These are phyloP conservation scores for Herminia tarsipennalis DNA, from an alignment of 2,888 invertebrate genomes.

Conservation along the genomic window DNA sequence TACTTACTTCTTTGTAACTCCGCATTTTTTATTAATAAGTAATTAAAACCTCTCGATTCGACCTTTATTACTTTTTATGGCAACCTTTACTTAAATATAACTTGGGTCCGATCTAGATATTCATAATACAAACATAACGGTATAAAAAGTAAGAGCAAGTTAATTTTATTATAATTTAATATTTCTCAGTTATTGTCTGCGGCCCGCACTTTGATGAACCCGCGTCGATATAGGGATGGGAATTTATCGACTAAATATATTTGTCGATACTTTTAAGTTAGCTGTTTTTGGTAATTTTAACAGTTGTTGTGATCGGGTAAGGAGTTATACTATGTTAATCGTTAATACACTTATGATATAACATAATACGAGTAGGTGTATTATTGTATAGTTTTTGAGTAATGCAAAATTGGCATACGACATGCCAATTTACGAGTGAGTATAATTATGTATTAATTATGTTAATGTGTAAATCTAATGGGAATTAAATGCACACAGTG, in stretches of 20 bases:
- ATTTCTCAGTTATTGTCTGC: slow-evolving; percentile 83
- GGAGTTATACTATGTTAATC: no score
- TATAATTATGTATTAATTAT: no score
- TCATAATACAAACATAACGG: slow-evolving; percentile 53
- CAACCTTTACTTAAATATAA: slow-evolving; percentile 2
- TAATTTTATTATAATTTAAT: slow-evolving; percentile 85
- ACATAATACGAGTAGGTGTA: no score
- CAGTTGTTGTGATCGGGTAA: no score
- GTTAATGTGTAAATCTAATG: no score
- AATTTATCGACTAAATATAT: slow-evolving; percentile 5
- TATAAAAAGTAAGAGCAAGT: slow-evolving; percentile 74
- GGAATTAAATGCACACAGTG: no score
- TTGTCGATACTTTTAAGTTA: slow-evolving; percentile 1
- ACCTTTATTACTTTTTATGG: slow-evolving; percentile 8
- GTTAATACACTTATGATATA: no score
- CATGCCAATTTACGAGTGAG: no score
- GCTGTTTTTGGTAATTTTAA: not conserved
- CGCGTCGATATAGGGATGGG: slow-evolving; percentile 67
- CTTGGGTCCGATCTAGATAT: slow-evolving; percentile 22
- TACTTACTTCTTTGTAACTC: not conserved
- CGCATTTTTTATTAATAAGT: not conserved
- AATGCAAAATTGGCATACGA: no score
- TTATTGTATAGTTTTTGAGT: no score
- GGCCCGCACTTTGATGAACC: slow-evolving; percentile 79
- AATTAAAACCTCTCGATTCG: slow-evolving; percentile 8